Evolutionary conservation across 23 tunicate species (phyloP).

Genomic region (Halocynthia aurantium): DNA sequence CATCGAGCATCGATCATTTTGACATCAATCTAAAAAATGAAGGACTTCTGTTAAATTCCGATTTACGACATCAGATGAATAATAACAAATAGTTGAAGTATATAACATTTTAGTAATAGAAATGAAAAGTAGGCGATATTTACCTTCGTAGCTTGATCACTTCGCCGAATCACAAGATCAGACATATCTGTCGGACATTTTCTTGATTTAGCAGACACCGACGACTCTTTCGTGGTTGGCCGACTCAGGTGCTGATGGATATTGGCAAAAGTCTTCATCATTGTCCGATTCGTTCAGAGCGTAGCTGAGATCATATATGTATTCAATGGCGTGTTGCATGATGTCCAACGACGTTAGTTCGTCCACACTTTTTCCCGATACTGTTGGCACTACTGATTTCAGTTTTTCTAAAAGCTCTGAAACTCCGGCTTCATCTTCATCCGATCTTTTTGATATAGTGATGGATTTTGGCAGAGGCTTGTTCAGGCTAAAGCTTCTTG

Average conservation of each 20-base stretch:
- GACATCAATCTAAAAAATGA: no score
- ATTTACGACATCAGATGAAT: no score
- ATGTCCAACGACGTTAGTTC: slow-evolving; percentile 52
- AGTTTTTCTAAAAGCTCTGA: slow-evolving; percentile 31
- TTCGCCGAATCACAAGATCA: no score
- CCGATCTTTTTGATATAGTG: neutral
- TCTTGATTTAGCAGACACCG: slow-evolving; percentile 4
- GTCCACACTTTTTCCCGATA: slow-evolving; percentile 5
- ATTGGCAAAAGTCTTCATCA: neutral
- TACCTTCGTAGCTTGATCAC: no score
- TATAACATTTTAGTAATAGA: no score
- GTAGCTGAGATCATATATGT: slow-evolving; percentile 52
- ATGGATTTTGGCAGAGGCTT: slow-evolving; percentile 17
- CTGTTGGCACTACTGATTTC: slow-evolving; percentile 41
- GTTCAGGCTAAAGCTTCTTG: slow-evolving; percentile 2
- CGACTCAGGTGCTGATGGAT: neutral
- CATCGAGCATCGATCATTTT: no score
- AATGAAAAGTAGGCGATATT: no score
- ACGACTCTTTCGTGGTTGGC: slow-evolving; percentile 1
- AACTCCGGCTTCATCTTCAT: slow-evolving; percentile 8
- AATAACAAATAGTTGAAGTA: no score
- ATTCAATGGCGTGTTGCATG: slow-evolving; percentile 72
- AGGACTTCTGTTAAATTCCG: no score
- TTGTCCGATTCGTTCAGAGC: slow-evolving; percentile 27
- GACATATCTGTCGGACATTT: no score